Base-by-base conservation (phyloP, 1,140 invertebrate genomes). In the Tetramorium parvispinum region DNA sequence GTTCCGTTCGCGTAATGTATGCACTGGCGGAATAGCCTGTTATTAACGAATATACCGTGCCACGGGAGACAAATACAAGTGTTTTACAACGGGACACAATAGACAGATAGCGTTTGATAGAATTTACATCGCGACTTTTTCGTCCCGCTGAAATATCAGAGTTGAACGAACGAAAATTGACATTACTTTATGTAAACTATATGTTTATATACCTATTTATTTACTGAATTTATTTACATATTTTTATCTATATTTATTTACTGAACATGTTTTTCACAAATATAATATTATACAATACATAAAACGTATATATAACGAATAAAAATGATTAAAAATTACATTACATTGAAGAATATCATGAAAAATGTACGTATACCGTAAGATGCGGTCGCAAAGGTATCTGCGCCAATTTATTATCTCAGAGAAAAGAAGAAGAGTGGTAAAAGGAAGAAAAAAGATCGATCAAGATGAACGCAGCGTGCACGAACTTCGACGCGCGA, bases 41-140 rank as follows among this genome's bases (percentile, higher is more conserved):
- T 83, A 83, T 83, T 83, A 83, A 83, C 66, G 79, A 83, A 83
- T 75, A 61, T 75, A 46, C 55, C 68, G 68, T 83, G 68, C 40
- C 79, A 75, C 68, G 13, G 53, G 40, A 83, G 79, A 83, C 79
- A 83, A 83, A 83, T 83, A 71, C 53, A 75, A 73, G 79, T 83
- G 24, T 83, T 59, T 83, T 83, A 83, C 27, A 46, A 53, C 65
- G 49, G 68, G 53, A 46, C n/a, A 71, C 65, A 83, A 83, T 83
- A 37, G 79, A 49, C 40, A 27, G 53, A 82, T 59, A 16, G 51
- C 24, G 53, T n/a, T 55, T 46, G 24, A 83, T 75, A 59, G 79
- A 83, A 83, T 83, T 83, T 32, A 57, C 40, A 59, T 75, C 40
- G 40, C 40, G 21, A n/a, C 40, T 21, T 46, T 46, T 46, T 57